Percentiles rank a stretch among this genome's conserved stretches.
Evolutionary conservation across 2,888 invertebrate genomes (phyloP).

Genomic region (Hirtodrosophila confusa): DNA sequence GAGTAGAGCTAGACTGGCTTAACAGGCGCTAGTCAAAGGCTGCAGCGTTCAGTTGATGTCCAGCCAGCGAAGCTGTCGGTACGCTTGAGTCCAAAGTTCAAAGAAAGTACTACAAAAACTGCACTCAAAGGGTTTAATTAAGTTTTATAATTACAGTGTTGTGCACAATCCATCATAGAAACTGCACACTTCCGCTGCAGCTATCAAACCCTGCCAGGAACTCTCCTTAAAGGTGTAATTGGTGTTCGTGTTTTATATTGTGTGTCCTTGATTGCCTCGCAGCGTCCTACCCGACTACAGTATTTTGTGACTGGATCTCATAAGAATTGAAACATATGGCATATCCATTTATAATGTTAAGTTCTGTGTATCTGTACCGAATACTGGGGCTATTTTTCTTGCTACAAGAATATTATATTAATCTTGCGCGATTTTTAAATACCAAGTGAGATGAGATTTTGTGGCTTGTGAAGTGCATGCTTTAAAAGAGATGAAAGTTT

Average conservation of each 20-base stretch:
- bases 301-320: background rate
- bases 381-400: too few species aligned
- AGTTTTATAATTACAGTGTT: constrained; percentile 43
- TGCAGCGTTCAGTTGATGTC: constrained; percentile 57
- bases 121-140: constrained; percentile 40
- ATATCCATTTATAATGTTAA: constrained; percentile 4
- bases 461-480: too few species aligned
- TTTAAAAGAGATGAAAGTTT: too few species aligned
- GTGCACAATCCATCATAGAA: constrained; percentile 11
- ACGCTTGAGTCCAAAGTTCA: constrained; percentile 6
- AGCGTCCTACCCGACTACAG: background rate
- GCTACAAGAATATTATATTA: too few species aligned
- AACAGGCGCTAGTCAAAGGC: constrained; percentile 36
- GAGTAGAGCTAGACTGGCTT: constrained; percentile 17
- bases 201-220: background rate
- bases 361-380: too few species aligned
- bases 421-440: too few species aligned
- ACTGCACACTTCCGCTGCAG: constrained; percentile 1
- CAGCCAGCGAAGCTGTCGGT: constrained; percentile 74
- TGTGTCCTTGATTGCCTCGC: constrained; percentile 7
- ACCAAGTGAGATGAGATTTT: too few species aligned
- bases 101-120: constrained; percentile 10
- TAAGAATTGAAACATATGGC: constrained; percentile 50
- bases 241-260: constrained; percentile 8
- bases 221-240: background rate